These are phyloP conservation scores for Gymnocypris eckloni DNA, from an alignment of 2,797 vertebrate species.

Conservation along the genomic window DNA sequence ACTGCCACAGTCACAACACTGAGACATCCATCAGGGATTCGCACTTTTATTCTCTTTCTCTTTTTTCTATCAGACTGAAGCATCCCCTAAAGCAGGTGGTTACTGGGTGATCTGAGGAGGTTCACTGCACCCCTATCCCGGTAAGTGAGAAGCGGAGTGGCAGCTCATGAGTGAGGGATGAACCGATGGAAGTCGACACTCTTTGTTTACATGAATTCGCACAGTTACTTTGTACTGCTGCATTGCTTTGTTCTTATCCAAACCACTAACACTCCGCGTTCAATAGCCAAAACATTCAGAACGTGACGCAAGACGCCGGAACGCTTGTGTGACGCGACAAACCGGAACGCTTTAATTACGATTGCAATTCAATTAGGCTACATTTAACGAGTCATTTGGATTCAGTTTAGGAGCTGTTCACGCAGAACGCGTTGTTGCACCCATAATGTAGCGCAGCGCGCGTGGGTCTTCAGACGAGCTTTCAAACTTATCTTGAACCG, in stretches of 20 bases:
- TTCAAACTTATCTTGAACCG: neutral
- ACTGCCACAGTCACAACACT: slow-evolving; percentile 69
- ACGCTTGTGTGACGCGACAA: neutral
- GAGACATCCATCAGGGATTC: slow-evolving; percentile 66
- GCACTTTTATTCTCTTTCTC: slow-evolving; percentile 63
- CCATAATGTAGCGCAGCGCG: neutral
- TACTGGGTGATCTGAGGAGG: slow-evolving; percentile 74
- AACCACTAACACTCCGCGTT: neutral
- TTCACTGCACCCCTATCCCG: slow-evolving; percentile 73
- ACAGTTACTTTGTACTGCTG: neutral
- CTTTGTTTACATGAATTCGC: neutral
- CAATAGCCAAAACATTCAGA: neutral
- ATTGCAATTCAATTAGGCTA: neutral
- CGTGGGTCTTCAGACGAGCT: neutral
- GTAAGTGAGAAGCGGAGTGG: slow-evolving; percentile 69
- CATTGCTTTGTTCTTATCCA: neutral
- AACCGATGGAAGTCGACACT: neutral
- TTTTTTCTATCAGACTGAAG: slow-evolving; percentile 70
- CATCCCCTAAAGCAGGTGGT: slow-evolving; percentile 68
- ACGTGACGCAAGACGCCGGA: neutral
- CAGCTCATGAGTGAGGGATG: neutral
- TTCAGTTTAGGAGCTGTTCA: neutral
- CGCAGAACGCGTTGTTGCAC: neutral
- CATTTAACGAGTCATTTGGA: neutral
- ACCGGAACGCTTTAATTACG: neutral